A percentile compares a stretch with the other conserved stretches of the same genome.
These are phyloP conservation scores for Phalacrocorax carbo DNA, from an alignment of 2,113 vertebrate genomes.

Conservation along the genomic window DNA sequence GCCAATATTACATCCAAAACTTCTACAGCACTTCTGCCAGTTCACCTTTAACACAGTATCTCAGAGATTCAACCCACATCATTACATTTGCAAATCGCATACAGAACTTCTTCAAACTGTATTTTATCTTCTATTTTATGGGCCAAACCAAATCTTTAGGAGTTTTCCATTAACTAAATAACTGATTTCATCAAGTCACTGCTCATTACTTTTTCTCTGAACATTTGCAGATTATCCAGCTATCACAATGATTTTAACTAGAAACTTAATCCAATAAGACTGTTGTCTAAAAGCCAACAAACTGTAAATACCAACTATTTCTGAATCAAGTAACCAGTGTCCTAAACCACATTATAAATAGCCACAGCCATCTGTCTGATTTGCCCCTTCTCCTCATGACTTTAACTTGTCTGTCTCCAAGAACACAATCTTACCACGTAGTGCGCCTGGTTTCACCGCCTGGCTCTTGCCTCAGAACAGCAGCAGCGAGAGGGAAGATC, in stretches of 20 bases:
- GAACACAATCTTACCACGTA: neutral
- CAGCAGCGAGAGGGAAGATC: neutral
- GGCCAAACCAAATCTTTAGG: neutral
- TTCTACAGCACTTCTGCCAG: neutral
- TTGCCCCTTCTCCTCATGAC: conserved; percentile 52
- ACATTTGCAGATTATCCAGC: neutral
- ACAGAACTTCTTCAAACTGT: neutral
- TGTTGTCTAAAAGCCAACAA: conserved; percentile 18
- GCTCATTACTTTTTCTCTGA: neutral
- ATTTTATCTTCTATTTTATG: neutral
- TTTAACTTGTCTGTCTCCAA: conserved; percentile 27
- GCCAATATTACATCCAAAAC: neutral
- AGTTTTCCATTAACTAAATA: neutral
- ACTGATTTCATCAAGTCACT: neutral
- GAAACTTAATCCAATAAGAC: neutral
- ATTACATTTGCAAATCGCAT: neutral
- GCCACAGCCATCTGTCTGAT: conserved; percentile 33
- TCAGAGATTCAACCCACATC: neutral
- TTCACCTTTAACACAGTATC: neutral
- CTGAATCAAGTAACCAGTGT: conserved; percentile 23
- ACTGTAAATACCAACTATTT: conserved; percentile 56
- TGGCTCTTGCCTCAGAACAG: neutral
- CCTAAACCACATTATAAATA: conserved; percentile 60
- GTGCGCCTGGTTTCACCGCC: neutral
- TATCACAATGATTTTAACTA: neutral